A percentile compares a stretch with the other conserved stretches of the same genome.
Evolutionary conservation across 1,140 invertebrate species (phyloP).

Genomic region (Teleopsis dalmanni): DNA sequence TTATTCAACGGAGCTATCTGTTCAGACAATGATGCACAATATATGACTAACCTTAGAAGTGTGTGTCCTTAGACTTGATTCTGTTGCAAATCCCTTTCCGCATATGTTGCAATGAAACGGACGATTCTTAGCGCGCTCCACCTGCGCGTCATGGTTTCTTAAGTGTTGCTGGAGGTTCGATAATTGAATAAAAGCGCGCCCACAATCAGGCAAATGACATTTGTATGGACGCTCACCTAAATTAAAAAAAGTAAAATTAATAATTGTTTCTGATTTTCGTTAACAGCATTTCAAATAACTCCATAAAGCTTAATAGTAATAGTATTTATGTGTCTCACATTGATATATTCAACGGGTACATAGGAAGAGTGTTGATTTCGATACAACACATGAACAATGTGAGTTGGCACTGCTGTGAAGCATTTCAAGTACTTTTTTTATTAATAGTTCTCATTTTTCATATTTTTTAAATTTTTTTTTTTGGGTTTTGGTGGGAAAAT

Average conservation of each 20-base stretch:
- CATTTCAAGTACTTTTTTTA: no score
- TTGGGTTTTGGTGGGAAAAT: no score
- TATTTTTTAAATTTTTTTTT: no score
- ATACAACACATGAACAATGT: no score
- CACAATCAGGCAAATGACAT: constrained; percentile 91
- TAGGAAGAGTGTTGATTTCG: no score
- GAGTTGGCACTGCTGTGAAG: no score
- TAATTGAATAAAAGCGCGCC: constrained; percentile 92
- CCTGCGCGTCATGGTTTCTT: constrained; percentile 91
- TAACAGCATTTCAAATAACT: no score
- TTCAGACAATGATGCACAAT: not conserved
- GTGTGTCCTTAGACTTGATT: constrained; percentile 89
- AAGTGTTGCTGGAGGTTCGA: constrained; percentile 96
- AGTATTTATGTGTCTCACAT: no score
- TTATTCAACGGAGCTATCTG: not conserved
- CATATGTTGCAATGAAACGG: constrained; percentile 95
- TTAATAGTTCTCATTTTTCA: no score
- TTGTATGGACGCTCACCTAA: constrained; percentile 93
- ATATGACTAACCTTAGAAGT: constrained; percentile 84
- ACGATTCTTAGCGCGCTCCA: constrained; percentile 88
- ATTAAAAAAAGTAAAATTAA: constrained; percentile 43
- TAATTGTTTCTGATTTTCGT: not conserved
- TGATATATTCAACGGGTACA: no score
- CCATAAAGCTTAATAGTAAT: no score
- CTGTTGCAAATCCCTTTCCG: constrained; percentile 92